Evolutionary conservation across 2,113 vertebrate genomes (phyloP).

Genomic region (Aldabrachelys gigantea): DNA sequence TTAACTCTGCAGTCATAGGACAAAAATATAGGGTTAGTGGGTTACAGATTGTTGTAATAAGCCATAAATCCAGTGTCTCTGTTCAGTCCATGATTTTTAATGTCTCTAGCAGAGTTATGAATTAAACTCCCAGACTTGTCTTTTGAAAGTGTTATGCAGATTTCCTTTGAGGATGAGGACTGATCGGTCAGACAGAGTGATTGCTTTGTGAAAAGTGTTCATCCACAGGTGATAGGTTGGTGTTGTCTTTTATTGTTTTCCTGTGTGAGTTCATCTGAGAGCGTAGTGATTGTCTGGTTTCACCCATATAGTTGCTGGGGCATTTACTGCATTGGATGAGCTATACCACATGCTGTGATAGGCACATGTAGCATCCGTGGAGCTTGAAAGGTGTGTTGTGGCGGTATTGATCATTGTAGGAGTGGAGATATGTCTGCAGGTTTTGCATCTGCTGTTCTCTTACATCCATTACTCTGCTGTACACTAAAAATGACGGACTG

Average conservation of each 20-base stretch:
- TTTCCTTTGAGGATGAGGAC: background rate
- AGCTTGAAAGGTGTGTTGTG: background rate
- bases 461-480: background rate
- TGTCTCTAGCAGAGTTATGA: background rate
- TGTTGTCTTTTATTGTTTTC: background rate
- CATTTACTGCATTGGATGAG: background rate
- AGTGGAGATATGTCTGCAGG: background rate
- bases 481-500: background rate
- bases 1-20: background rate
- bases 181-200: background rate
- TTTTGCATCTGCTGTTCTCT: background rate
- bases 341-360: background rate
- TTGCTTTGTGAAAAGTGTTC: background rate
- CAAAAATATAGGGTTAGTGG: background rate
- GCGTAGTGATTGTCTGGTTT: background rate
- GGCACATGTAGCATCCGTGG: background rate
- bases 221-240: background rate
- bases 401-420: background rate
- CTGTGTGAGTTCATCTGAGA: background rate
- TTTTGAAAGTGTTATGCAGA: background rate
- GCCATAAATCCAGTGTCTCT: background rate
- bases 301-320: background rate
- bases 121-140: background rate
- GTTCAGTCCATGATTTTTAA: background rate
- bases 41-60: background rate